Percentiles rank a stretch among this genome's conserved stretches.
Evolutionary conservation across 2,888 invertebrate genomes (phyloP).

Genomic region (Agrotis segetum): DNA sequence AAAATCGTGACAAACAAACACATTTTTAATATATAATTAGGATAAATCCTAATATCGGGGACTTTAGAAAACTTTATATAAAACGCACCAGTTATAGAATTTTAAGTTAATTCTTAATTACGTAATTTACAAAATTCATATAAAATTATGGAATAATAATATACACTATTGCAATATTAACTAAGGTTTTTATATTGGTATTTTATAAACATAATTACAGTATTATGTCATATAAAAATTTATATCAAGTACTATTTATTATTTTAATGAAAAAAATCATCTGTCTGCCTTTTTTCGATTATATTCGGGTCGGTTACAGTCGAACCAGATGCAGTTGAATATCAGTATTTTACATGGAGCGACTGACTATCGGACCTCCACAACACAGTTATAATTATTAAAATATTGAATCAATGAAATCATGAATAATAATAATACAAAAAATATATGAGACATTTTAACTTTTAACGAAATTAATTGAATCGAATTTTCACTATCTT

Average conservation of each 20-base stretch:
- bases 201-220: conserved; percentile 10
- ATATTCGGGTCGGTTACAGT: neutral
- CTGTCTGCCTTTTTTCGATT: neutral
- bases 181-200: conserved; percentile 24
- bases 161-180: conserved; percentile 17
- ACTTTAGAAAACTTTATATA: neutral
- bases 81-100: conserved; percentile 7
- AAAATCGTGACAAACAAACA: neutral
- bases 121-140: conserved; percentile 15
- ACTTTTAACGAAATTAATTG: conserved; percentile 21
- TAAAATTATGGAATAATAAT: conserved; percentile 28
- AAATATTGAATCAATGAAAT: neutral
- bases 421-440: conserved; percentile 1
- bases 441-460: neutral
- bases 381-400: neutral
- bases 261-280: neutral
- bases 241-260: neutral
- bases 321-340: neutral
- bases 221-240: conserved; percentile 5
- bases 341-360: conserved; percentile 5
- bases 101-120: conserved; percentile 16
- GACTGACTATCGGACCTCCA: neutral
- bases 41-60: neutral
- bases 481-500: conserved; percentile 12
- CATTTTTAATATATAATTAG: neutral